A percentile compares a stretch with the other conserved stretches of the same genome.
Evolutionary conservation across 2,113 vertebrate genomes (phyloP).

Genomic region (Calyptommatus sinebrachiatus): DNA sequence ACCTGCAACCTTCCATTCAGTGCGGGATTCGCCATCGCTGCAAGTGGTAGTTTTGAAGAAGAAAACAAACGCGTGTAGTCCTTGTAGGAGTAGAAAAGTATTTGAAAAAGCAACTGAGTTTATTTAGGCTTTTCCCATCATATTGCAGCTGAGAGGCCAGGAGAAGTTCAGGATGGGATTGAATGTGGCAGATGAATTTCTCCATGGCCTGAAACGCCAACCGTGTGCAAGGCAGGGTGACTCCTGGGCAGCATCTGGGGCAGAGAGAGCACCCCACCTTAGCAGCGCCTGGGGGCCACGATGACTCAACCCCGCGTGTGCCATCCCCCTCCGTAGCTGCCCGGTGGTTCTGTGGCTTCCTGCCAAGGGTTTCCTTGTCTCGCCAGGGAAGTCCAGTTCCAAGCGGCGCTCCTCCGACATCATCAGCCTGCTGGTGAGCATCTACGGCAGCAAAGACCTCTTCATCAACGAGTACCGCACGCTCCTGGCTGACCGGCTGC

Average conservation of each 20-base stretch:
- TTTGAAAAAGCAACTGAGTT: too few species aligned
- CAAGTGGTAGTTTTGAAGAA: not conserved
- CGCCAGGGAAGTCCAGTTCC: constrained; percentile 86
- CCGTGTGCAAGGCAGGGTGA: too few species aligned
- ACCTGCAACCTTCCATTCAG: not conserved
- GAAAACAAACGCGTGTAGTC: not conserved
- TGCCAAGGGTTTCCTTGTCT: not conserved
- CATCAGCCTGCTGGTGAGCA: constrained; percentile 97
- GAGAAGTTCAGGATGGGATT: too few species aligned
- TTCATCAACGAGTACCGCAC: constrained; percentile 96
- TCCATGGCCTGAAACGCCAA: too few species aligned
- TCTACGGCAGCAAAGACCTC: constrained; percentile 96
- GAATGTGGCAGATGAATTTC: too few species aligned
- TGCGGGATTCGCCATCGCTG: too few species aligned
- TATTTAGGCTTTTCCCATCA: too few species aligned
- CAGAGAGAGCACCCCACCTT: not conserved
- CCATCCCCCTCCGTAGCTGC: not conserved
- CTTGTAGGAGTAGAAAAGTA: not conserved
- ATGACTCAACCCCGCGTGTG: not conserved
- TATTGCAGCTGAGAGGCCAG: too few species aligned
- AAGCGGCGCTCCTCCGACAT: constrained; percentile 94
- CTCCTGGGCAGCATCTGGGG: too few species aligned
- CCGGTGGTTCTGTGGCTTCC: not conserved
- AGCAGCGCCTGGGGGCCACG: not conserved
- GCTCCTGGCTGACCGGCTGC: constrained; percentile 88